Conservation (phyloP, 1,140 invertebrate genomes). For the Solenopsis invicta region DNA sequence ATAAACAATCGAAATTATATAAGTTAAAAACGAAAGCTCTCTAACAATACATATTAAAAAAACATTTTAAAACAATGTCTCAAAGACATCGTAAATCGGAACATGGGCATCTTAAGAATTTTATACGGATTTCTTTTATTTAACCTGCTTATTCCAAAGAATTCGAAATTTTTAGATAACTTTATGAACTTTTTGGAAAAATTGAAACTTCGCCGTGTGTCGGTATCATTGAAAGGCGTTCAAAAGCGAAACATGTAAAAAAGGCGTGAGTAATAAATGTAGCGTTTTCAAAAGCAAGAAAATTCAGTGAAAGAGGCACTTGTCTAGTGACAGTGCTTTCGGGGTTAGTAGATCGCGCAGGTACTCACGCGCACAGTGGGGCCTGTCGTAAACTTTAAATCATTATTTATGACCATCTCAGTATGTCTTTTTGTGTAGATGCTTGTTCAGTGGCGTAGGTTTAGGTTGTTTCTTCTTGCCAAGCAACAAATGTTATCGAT, state of each 20-base stretch:
- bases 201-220: background rate
- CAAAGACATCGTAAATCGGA: no score
- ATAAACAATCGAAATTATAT: no score
- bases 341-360: conserved; percentile 70
- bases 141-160: no score
- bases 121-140: no score
- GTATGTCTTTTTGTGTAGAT: conserved; percentile 39
- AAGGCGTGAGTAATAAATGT: background rate
- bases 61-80: no score
- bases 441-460: conserved; percentile 14
- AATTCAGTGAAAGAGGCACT: conserved; percentile 72
- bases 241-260: conserved; percentile 51
- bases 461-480: background rate
- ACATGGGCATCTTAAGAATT: no score
- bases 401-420: conserved; percentile 51
- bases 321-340: conserved; percentile 72
- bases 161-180: background rate
- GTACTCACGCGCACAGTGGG: conserved; percentile 21
- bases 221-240: background rate
- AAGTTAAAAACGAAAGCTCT: no score
- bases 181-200: background rate
- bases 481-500: background rate
- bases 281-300: conserved; percentile 60
- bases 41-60: no score
- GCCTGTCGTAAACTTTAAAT: conserved; percentile 64